phyloP scores from a whole-genome alignment of 2,113 vertebrate species.

The Paradisaea rubra region DNA sequence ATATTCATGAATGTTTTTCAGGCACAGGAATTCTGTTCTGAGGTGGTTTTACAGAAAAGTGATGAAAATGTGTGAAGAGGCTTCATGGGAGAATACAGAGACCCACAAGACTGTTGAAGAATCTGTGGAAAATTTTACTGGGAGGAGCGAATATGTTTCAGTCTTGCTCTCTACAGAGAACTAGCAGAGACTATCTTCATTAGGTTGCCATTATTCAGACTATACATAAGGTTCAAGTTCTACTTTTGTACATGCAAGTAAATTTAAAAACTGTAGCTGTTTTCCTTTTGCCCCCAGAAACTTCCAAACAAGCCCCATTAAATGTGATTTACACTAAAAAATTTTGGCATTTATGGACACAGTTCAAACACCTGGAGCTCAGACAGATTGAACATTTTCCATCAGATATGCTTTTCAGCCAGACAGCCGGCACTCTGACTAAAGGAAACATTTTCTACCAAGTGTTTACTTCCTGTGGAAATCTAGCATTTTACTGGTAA shows the following conservation, averaged over 20 bases:
- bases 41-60: not conserved
- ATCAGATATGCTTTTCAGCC: not conserved
- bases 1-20: not conserved
- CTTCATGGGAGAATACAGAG: not conserved
- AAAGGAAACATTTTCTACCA: constrained; percentile 40
- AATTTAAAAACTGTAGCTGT: not conserved
- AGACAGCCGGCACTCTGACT: not conserved
- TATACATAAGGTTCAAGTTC: not conserved
- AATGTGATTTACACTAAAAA: not conserved
- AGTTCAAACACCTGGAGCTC: constrained; percentile 13
- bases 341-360: not conserved
- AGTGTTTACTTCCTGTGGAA: constrained; percentile 56
- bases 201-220: not conserved
- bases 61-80: not conserved
- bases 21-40: not conserved
- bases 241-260: not conserved
- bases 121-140: not conserved
- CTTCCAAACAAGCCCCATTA: not conserved
- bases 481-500: not conserved
- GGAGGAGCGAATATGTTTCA: not conserved
- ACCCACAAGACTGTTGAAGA: not conserved
- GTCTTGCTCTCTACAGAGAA: not conserved
- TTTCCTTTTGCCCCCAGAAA: not conserved
- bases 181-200: not conserved
- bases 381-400: constrained; percentile 8